Evolutionary conservation across 2,888 invertebrate species (phyloP).

Genomic region (Busseola fusca): DNA sequence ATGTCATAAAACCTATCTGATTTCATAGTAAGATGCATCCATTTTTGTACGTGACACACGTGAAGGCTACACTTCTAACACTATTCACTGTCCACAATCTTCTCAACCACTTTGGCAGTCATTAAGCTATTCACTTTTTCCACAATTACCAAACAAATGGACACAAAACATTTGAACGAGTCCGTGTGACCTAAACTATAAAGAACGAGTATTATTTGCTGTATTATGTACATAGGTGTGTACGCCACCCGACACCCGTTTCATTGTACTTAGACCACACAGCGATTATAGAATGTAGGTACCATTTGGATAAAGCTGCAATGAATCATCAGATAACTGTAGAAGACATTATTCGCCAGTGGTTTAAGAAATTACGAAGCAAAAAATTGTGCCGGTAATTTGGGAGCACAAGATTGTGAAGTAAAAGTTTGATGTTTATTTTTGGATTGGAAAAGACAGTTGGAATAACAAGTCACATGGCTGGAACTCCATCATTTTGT

Average conservation of each 20-base stretch:
- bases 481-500: slow-evolving; percentile 46
- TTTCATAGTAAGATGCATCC: slow-evolving; percentile 38
- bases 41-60: slow-evolving; percentile 15
- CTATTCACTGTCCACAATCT: slow-evolving; percentile 21
- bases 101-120: slow-evolving; percentile 17
- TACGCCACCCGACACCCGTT: slow-evolving; percentile 58
- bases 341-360: slow-evolving; percentile 40
- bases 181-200: slow-evolving; percentile 42
- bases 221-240: slow-evolving; percentile 53
- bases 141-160: slow-evolving; percentile 28
- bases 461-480: slow-evolving; percentile 33
- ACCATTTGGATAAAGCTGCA: slow-evolving; percentile 59
- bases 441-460: slow-evolving; percentile 31
- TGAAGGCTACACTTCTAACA: slow-evolving; percentile 16
- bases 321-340: slow-evolving; percentile 59
- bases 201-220: slow-evolving; percentile 52
- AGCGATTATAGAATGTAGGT: slow-evolving; percentile 59
- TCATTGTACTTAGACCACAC: slow-evolving; percentile 64
- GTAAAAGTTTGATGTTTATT: slow-evolving; percentile 45
- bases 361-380: slow-evolving; percentile 44
- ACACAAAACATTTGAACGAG: slow-evolving; percentile 32
- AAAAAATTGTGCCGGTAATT: slow-evolving; percentile 43
- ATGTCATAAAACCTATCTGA: slow-evolving; percentile 44
- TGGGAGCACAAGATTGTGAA: slow-evolving; percentile 33
- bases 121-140: slow-evolving; percentile 13